These are phyloP conservation scores for Gobiocypris rarus DNA, from an alignment of 2,113 vertebrate genomes.

Conservation along the genomic window DNA sequence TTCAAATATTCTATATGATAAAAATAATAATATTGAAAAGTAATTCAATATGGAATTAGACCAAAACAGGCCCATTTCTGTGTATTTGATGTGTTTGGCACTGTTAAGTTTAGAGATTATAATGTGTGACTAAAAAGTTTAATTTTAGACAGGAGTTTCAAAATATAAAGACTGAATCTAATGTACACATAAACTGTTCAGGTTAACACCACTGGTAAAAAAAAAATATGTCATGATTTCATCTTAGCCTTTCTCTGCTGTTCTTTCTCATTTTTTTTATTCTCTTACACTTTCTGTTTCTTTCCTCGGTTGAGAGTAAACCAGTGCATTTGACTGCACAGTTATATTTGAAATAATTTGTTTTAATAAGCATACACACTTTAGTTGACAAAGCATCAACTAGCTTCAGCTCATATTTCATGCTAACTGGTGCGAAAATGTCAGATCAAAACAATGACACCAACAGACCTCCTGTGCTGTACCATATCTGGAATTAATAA, in stretches of 20 bases:
- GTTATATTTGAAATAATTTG: conserved; percentile 55
- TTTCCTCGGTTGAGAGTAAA: too few species aligned
- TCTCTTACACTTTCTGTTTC: neutral
- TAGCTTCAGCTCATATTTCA: conserved; percentile 50
- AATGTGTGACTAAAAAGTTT: neutral
- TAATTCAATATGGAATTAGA: neutral
- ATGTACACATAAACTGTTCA: neutral
- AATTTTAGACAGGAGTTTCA: neutral
- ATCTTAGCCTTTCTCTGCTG: neutral
- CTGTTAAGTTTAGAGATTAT: neutral
- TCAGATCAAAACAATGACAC: neutral
- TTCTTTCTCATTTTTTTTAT: neutral
- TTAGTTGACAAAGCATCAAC: conserved; percentile 81
- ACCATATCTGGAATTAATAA: conserved; percentile 86
- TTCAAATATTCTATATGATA: conserved; percentile 4
- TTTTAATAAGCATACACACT: conserved; percentile 18
- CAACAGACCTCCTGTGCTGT: conserved; percentile 70
- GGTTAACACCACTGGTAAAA: neutral
- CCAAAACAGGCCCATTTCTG: neutral
- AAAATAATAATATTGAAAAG: neutral
- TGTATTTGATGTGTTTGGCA: neutral
- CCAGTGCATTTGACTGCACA: neutral
- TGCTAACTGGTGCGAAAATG: conserved; percentile 77
- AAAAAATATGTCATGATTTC: neutral
- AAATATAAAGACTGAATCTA: neutral